Base-by-base conservation (phyloP, 2,888 invertebrate genomes). In the Dermolepida albohirtum region DNA sequence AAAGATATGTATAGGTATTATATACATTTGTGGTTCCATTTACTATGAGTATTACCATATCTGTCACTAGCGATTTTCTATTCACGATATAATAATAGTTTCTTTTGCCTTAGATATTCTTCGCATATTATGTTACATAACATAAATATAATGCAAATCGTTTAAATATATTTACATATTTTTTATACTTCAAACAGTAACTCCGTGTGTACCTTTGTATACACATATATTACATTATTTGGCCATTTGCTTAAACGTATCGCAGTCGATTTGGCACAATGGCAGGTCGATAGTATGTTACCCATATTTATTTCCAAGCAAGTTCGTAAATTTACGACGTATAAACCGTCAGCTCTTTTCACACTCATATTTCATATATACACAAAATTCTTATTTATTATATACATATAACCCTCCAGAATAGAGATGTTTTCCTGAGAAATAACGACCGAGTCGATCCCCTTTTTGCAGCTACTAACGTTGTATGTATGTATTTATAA, bases 181-280 rank as follows among this genome's bases (percentile, higher is more conserved):
- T n/a, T n/a, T n/a, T n/a, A n/a, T n/a, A n/a, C n/a, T n/a, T n/a
- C n/a, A 44, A 29, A 59, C 27, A 40, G 59, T 29, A 29, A 44
- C 44, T 59, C 29, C 44, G 12, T 8, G 44, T 22, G 22, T 22
- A 22, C 4, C 22, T 1, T 2, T 8, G 6, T 34, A 34, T 34
- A 1, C 6, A 6, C 34, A 7, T 34, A 10, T 62, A 14, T n/a
- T 39, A 62, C 34, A 49, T 41, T 62, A 47, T 47, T 47, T 34
- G 39, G 11, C 47, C 34, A 47, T 62, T 39, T 39, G 8, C 34
- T 29, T 16, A 16, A 16, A 8, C 34, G 12, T 47, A 44, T 47
- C 59, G 47, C 59, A 62, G 47, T 62, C 49, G 59, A 62, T 62
- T 62, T 62, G 47, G 49, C 47, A 62, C 47, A 47, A 62, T 49